phyloP scores from a whole-genome alignment of 2,888 invertebrate genomes.

The Mamestra brassicae region DNA sequence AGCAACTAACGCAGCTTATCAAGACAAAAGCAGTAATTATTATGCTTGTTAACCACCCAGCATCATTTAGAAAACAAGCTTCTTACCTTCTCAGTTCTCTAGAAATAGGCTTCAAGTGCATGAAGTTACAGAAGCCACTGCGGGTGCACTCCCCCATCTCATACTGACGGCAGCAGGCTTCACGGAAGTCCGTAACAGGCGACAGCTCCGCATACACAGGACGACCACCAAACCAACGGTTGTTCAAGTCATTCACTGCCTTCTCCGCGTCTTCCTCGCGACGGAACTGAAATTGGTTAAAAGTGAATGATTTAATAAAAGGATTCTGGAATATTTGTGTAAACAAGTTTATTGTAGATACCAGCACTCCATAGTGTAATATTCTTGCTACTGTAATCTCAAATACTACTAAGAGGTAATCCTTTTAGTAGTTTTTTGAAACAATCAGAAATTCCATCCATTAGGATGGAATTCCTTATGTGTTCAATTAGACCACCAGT shows the following conservation, averaged over 20 bases:
- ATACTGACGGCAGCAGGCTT: slow-evolving; percentile 99
- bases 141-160: slow-evolving; percentile 99
- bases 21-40: too few relatives aligned
- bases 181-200: slow-evolving; percentile 99
- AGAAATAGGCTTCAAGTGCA: slow-evolving; percentile 99
- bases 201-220: slow-evolving; percentile 99
- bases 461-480: too few relatives aligned
- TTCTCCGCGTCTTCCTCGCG: slow-evolving; percentile 99
- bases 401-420: too few relatives aligned
- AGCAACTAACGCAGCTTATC: too few relatives aligned
- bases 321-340: background rate
- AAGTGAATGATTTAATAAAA: background rate
- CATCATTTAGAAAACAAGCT: background rate
- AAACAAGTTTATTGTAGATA: background rate
- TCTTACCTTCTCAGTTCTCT: slow-evolving; percentile 96
- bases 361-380: background rate
- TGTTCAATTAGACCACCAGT: too few relatives aligned
- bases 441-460: too few relatives aligned
- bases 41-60: background rate
- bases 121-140: slow-evolving; percentile 99
- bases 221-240: slow-evolving; percentile 99
- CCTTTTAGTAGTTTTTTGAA: too few relatives aligned
- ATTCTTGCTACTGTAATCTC: background rate
- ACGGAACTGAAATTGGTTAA: slow-evolving; percentile 93
- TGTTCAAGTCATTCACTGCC: slow-evolving; percentile 98